Base-by-base conservation (phyloP, 2,888 invertebrate species). In the Erpobdella octoculata region DNA sequence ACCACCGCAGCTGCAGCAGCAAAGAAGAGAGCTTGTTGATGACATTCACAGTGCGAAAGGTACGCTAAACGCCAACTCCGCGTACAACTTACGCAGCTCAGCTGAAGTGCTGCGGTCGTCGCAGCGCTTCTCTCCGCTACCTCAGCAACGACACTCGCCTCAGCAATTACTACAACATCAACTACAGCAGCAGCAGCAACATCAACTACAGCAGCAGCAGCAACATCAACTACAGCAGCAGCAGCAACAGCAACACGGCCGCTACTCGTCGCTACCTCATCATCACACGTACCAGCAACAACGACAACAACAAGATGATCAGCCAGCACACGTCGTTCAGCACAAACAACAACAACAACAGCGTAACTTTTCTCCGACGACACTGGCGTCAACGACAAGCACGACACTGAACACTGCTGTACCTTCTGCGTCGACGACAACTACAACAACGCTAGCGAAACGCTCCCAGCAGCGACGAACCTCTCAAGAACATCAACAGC, bases 321-420 rank as follows among this genome's bases (percentile, higher is more conserved):
- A 3, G 21, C 38, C 38, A 38, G 35, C 65, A 35, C 25, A 66
- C 66, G 21, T 38, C 66, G 21, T 38, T 2, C 66, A 66, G 36
- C 38, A 66, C n/a, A 37, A 66, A 41, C 66, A 36, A 66, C 66
- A 66, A 38, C 66, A 66, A 38, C 66, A 46, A 46, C 67, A 67
- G 9, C 46, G 31, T 15, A 3, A 41, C 12, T 35, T 67, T 36
- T 65, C 31, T 53, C 58, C 31, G 8, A 41, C 9, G 8, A 41
- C 21, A 31, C 53, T 15, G 33, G 36, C 18, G 8, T 31, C 41
- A 31, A 36, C 25, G 6, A 25, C 28, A 58, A 53, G 58, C 12
- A 53, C 2, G 46, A 31, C 6, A 48, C 68, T 31, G 2, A 15
- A 31, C 18, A 53, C 9, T n/a, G 21, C 65, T 37, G 25, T 38